These are phyloP conservation scores for Sebastes diaconus DNA, from an alignment of 2,797 vertebrate species.

Conservation along the genomic window DNA sequence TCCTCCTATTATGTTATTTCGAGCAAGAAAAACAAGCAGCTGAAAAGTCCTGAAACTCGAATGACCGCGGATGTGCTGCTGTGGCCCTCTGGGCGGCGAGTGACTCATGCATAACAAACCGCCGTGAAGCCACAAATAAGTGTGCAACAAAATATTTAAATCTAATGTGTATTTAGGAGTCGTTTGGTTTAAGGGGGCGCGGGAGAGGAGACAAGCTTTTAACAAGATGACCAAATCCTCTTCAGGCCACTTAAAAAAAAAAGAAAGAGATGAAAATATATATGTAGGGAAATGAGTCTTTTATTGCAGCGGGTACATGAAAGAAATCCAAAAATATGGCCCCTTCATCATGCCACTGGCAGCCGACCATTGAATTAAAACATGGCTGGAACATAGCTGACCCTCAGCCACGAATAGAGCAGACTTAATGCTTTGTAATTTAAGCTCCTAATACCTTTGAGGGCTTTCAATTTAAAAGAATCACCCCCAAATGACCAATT, in stretches of 20 bases:
- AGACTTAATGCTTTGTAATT: conserved; percentile 24
- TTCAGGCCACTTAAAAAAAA: conserved; percentile 8
- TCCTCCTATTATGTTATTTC: conserved; percentile 51
- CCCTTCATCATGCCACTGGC: background rate
- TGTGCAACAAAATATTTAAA: conserved; percentile 65
- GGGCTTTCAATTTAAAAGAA: conserved; percentile 42
- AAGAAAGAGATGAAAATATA: conserved; percentile 4
- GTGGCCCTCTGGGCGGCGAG: conserved; percentile 40
- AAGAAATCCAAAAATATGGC: conserved; percentile 36
- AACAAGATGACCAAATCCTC: conserved; percentile 46
- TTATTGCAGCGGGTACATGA: conserved; percentile 29
- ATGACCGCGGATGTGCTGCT: conserved; percentile 40
- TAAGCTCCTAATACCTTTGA: conserved; percentile 5
- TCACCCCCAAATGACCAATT: conserved; percentile 68
- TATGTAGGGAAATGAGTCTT: conserved; percentile 15
- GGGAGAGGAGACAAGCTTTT: conserved; percentile 13
- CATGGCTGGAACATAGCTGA: conserved; percentile 29
- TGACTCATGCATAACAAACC: conserved; percentile 71
- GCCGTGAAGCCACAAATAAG: conserved; percentile 65
- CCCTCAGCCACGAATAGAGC: conserved; percentile 34
- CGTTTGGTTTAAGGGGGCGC: background rate
- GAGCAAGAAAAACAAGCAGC: conserved; percentile 56
- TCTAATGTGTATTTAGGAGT: conserved; percentile 49
- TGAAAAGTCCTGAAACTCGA: conserved; percentile 37
- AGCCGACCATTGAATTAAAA: conserved; percentile 43